Evolutionary conservation across 53 echinoderm and acorn worm species (phyloP).

Genomic region (Pentamera pediparva): DNA sequence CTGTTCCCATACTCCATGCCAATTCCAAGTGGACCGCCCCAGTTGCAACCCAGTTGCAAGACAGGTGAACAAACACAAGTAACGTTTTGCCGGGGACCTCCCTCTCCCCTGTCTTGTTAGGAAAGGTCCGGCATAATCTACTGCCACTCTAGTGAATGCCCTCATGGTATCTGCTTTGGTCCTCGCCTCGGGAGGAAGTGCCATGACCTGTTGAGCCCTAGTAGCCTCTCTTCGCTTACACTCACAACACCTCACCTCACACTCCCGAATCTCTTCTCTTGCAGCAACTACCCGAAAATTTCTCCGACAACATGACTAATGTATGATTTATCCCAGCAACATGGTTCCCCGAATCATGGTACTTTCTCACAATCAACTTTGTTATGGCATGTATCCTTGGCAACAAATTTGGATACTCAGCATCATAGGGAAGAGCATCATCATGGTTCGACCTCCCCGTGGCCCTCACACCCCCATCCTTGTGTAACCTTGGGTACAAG

Average conservation of each 20-base stretch:
- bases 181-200: not conserved
- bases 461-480: not conserved
- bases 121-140: conserved; percentile 37
- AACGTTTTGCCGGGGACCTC: conserved; percentile 3
- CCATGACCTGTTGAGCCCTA: conserved; percentile 8
- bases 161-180: not conserved
- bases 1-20: conserved; percentile 22
- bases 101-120: conserved; percentile 33
- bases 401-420: not conserved
- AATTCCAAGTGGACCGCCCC: conserved; percentile 25
- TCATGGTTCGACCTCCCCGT: not conserved
- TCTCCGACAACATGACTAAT: conserved; percentile 11
- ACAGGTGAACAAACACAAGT: conserved; percentile 28
- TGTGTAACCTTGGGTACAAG: not conserved
- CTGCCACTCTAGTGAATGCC: conserved; percentile 26
- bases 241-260: not conserved
- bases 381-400: not conserved
- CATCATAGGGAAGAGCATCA: not conserved
- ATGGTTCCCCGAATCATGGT: conserved; percentile 4
- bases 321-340: conserved; percentile 23
- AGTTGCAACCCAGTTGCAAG: conserved; percentile 26
- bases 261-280: conserved; percentile 27
- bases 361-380: not conserved
- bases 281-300: conserved; percentile 4
- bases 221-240: not conserved